Evolutionary conservation across 2,113 vertebrate species (phyloP).

Genomic region (Seriola rivoliana): DNA sequence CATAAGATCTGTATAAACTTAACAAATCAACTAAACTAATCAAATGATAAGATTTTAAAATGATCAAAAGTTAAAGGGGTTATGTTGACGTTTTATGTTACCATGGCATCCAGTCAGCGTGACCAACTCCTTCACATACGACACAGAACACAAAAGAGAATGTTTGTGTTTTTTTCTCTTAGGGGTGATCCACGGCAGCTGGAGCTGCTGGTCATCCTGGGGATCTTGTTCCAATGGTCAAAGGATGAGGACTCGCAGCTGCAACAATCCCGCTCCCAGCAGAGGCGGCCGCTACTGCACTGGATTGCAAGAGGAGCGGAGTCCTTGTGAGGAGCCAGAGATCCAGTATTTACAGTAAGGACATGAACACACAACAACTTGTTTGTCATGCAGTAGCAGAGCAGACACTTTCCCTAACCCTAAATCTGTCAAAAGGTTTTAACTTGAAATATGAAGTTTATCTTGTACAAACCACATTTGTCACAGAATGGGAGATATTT

Average conservation of each 20-base stretch:
- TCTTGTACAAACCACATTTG: no score
- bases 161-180: neutral
- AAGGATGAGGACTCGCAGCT: slow-evolving; percentile 85
- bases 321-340: slow-evolving; percentile 86
- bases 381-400: neutral
- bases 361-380: neutral
- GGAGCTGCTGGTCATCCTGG: slow-evolving; percentile 96
- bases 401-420: neutral
- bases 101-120: neutral
- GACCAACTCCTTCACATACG: neutral
- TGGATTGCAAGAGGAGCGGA: slow-evolving; percentile 81
- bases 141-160: neutral
- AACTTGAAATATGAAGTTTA: no score
- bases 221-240: slow-evolving; percentile 84
- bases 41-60: no score
- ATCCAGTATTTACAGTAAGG: slow-evolving; percentile 88
- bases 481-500: neutral
- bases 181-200: slow-evolving; percentile 88
- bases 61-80: neutral
- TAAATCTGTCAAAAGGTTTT: no score
- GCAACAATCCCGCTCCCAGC: slow-evolving; percentile 88
- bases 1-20: no score
- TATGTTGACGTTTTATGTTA: neutral
- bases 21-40: no score
- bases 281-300: slow-evolving; percentile 84